A percentile compares a stretch with the other conserved stretches of the same genome.
Conservation (phyloP, 2,797 vertebrate genomes). For the Eospalax fontanierii region DNA sequence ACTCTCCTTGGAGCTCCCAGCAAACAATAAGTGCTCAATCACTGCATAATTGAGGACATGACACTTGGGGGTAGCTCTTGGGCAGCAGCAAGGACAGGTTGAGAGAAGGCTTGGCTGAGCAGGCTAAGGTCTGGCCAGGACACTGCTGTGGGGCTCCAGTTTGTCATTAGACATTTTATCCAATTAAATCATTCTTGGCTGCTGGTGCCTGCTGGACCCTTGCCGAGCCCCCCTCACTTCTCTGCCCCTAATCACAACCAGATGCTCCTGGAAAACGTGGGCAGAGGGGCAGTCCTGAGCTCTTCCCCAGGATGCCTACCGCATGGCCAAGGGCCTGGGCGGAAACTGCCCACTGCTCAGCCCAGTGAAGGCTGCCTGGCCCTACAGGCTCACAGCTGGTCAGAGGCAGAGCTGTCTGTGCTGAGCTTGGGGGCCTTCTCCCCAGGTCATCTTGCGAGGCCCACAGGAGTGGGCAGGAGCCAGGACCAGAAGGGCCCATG, state of each 20-base stretch:
- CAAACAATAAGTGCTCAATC: constrained; percentile 53
- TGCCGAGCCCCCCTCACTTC: constrained; percentile 60
- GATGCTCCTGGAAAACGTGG: constrained; percentile 67
- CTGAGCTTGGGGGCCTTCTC: neutral
- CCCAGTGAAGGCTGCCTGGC: too few species aligned
- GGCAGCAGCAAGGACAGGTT: constrained; percentile 51
- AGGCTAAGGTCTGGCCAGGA: constrained; percentile 61
- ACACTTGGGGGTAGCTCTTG: neutral
- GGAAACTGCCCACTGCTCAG: neutral
- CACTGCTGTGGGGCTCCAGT: constrained; percentile 49
- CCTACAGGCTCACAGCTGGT: neutral
- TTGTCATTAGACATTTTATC: constrained; percentile 82
- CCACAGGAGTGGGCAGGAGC: constrained; percentile 35
- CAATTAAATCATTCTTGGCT: constrained; percentile 85
- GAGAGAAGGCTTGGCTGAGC: constrained; percentile 53
- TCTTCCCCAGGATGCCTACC: constrained; percentile 47
- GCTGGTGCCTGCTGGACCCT: constrained; percentile 67
- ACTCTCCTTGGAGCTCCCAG: neutral
- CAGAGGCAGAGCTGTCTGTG: constrained; percentile 62
- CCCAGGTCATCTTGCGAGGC: constrained; percentile 31
- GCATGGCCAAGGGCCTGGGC: constrained; percentile 1
- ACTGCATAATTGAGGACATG: neutral
- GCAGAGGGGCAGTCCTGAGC: constrained; percentile 6
- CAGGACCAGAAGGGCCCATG: constrained; percentile 26
- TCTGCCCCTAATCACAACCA: constrained; percentile 74